phyloP scores from a whole-genome alignment of 2,113 vertebrate species.

The Malaclemys terrapin region DNA sequence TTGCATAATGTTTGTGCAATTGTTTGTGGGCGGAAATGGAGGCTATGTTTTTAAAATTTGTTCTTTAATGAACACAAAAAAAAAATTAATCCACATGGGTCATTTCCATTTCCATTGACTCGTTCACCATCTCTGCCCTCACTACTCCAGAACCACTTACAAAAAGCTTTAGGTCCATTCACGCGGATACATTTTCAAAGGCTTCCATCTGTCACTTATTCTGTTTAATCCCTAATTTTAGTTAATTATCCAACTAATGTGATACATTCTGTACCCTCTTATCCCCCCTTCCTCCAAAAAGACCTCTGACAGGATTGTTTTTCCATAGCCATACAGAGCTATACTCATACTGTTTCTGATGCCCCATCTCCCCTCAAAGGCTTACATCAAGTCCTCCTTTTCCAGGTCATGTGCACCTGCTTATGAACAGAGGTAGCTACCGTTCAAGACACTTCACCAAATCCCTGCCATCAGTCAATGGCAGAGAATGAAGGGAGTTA shows the following conservation, averaged over 20 bases:
- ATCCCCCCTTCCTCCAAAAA: not conserved
- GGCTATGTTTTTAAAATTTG: not conserved
- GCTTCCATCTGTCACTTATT: not conserved
- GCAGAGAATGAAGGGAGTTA: constrained; percentile 10
- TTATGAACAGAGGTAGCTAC: not conserved
- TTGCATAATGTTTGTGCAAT: not conserved
- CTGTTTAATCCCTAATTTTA: constrained; percentile 32
- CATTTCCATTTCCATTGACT: not conserved
- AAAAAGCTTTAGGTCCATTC: not conserved
- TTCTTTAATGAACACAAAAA: not conserved
- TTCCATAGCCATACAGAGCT: not conserved
- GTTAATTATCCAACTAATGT: not conserved
- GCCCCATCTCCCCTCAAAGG: constrained; percentile 1
- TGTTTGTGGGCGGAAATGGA: not conserved
- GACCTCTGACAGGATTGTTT: not conserved
- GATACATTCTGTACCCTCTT: constrained; percentile 18
- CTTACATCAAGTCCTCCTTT: not conserved
- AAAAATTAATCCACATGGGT: not conserved
- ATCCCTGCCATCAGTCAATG: not conserved
- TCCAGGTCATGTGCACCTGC: not conserved
- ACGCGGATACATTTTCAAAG: not conserved
- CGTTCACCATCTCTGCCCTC: not conserved
- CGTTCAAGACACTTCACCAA: constrained; percentile 18
- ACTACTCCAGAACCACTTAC: not conserved
- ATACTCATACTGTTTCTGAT: not conserved